A percentile compares a stretch with the other conserved stretches of the same genome.
Evolutionary conservation across 2,888 invertebrate genomes (phyloP).

Genomic region (Resseliella maxima): DNA sequence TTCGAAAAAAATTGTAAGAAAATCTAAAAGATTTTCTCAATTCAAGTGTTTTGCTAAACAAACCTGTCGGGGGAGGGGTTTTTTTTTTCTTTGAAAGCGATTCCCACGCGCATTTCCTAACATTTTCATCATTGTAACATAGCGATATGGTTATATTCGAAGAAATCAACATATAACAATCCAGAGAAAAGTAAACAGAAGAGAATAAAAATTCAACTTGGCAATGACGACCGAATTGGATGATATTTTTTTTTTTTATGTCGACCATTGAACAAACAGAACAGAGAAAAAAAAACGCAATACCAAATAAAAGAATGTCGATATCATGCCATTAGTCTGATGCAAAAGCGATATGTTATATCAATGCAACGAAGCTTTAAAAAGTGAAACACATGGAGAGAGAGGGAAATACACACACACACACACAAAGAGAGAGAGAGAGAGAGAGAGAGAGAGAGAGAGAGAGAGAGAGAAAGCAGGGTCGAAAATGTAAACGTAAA

Average conservation of each 20-base stretch:
- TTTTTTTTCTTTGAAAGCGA: too few species aligned
- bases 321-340: neutral
- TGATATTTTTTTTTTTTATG: neutral
- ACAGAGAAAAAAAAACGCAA: neutral
- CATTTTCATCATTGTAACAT: too few species aligned
- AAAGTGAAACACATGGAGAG: neutral
- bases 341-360: neutral
- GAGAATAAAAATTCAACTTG: neutral
- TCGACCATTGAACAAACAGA: neutral
- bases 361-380: neutral
- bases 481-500: neutral
- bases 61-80: too few species aligned
- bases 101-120: too few species aligned
- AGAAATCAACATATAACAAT: too few species aligned
- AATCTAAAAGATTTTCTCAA: too few species aligned
- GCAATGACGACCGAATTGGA: slow-evolving; percentile 15
- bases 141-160: too few species aligned
- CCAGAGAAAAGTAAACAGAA: neutral
- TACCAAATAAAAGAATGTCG: neutral
- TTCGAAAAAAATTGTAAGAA: too few species aligned
- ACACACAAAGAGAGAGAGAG: neutral
- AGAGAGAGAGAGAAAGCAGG: neutral
- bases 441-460: neutral
- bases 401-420: too few species aligned
- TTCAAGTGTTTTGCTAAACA: too few species aligned